Evolutionary conservation across 2,797 vertebrate species (phyloP).

Genomic region (Bufotes viridis): DNA sequence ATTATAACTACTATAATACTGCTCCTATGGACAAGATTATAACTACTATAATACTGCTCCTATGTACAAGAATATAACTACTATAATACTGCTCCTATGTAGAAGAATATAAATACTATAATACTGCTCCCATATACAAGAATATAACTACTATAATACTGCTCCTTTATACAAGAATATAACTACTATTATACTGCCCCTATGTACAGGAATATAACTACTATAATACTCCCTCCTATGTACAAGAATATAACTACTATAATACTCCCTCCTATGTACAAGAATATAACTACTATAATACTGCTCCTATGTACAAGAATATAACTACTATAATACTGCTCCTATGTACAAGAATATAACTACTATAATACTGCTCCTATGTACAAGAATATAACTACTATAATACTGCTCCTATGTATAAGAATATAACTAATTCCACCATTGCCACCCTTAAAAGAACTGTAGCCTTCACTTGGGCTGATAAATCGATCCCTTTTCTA

Average conservation of each 20-base stretch:
- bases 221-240: neutral
- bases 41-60: neutral
- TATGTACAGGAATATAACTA: neutral
- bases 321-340: too few species aligned
- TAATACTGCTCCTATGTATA: neutral
- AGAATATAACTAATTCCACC: neutral
- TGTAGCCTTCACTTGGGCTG: too few species aligned
- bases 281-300: constrained; percentile 2
- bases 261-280: neutral
- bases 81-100: neutral
- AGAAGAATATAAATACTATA: neutral
- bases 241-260: constrained; percentile 5
- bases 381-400: neutral
- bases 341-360: neutral
- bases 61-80: neutral
- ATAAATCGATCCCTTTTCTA: too few species aligned
- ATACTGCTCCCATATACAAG: neutral
- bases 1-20: neutral
- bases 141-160: constrained; percentile 4
- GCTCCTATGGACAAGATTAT: neutral
- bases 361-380: neutral
- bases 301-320: neutral
- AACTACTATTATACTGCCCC: neutral
- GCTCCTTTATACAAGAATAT: neutral
- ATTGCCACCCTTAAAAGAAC: too few species aligned